Evolutionary conservation across 2,888 invertebrate species (phyloP), one percentile per base, ranked within the genome.

Genomic region (Allygus modestus): DNA sequence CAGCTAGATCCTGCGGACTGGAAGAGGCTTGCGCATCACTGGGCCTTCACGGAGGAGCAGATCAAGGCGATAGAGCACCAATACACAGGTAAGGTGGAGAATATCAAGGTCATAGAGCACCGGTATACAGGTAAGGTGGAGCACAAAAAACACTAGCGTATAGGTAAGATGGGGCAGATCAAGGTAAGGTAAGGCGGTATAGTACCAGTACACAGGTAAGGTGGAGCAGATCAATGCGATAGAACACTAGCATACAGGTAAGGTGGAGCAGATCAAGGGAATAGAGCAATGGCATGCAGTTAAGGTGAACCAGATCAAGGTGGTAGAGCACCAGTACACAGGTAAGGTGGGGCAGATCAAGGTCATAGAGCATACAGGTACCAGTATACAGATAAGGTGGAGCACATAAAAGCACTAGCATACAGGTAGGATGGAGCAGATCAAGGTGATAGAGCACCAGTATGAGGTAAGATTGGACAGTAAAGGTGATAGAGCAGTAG

Each of bases 121-220:
- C 94, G 94, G 88, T 94, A 94, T 88, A 94, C 94, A 86, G 94
- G 94, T 94, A 89, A 46, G n/a, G n/a, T n/a, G n/a, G n/a, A n/a
- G n/a, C n/a, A n/a, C 54, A 9, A n/a, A 86, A 94, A 94, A 89
- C 94, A 94, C 89, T 94, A 94, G 88, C 94, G 94, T 88, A 94
- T 94, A 86, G 94, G 94, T 94, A 89, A 94, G 0, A 92, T 93
- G 69, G 94, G 94, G 82, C 94, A 94, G 88, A 93, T 94, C 85
- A 91, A 92, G 87, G 61, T 20, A 15, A 2, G 69, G 31, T 69
- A 69, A 15, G 69, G 69, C 69, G 17, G 31, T 23, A 23, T 20
- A 28, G 17, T 31, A 69, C 69, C 69, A 69, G 69, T 69, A 69
- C 69, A 69, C 69, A 33, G 69, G 33, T 69, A 33, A 26, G 31